Conservation (phyloP, 2,113 vertebrate species). For the Typhlomys cinereus region DNA sequence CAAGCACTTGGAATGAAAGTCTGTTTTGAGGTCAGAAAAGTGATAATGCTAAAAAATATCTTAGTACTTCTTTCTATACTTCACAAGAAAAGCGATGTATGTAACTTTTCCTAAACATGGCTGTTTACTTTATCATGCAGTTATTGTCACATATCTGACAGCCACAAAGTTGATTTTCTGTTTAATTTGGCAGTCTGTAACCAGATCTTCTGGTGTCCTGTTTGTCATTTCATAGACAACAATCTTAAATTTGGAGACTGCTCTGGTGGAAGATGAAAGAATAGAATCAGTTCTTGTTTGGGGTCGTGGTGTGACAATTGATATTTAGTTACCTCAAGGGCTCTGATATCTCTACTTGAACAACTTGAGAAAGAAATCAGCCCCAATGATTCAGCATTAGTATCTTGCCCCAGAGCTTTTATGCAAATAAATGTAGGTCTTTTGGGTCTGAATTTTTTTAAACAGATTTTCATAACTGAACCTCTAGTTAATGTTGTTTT, state of each 20-base stretch:
- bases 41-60: conserved; percentile 41
- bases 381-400: not conserved
- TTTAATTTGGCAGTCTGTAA: conserved; percentile 11
- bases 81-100: conserved; percentile 38
- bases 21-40: not conserved
- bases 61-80: conserved; percentile 9
- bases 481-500: conserved; percentile 36
- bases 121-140: not conserved
- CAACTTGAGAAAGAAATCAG: conserved; percentile 27
- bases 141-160: conserved; percentile 29
- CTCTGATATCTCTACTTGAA: conserved; percentile 41
- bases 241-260: not conserved
- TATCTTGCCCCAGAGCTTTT: conserved; percentile 19
- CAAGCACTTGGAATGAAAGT: not conserved
- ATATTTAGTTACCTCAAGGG: not conserved
- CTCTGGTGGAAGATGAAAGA: not conserved
- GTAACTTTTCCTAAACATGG: not conserved
- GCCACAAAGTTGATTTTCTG: conserved; percentile 26
- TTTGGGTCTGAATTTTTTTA: conserved; percentile 31
- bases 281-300: not conserved
- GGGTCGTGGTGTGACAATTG: not conserved
- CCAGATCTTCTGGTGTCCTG: not conserved
- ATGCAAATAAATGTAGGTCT: conserved; percentile 49
- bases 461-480: conserved; percentile 19
- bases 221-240: not conserved